Conservation (phyloP, 2,113 vertebrate genomes). For the Lophius piscatorius region DNA sequence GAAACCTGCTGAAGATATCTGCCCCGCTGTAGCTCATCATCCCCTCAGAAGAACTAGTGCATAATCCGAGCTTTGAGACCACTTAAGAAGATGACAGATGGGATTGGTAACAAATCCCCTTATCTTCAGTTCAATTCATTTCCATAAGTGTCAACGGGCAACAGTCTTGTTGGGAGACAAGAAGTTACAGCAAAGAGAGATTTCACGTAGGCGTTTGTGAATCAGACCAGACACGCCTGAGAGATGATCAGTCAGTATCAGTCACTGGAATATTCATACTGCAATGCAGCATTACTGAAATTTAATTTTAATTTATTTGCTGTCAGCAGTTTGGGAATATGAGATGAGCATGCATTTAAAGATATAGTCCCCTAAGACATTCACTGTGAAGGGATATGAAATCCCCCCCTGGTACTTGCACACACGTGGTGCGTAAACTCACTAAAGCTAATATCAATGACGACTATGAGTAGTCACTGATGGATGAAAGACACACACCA, state of each 20-base stretch:
- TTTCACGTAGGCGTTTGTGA: conserved; percentile 35
- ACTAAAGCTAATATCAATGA: not conserved
- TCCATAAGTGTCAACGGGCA: conserved; percentile 68
- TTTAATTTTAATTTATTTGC: conserved; percentile 15
- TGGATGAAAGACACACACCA: conserved; percentile 20
- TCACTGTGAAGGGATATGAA: conserved; percentile 32
- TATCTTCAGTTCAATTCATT: conserved; percentile 68
- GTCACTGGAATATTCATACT: conserved; percentile 1
- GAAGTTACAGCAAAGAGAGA: conserved; percentile 18
- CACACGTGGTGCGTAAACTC: no score
- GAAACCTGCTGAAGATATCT: conserved; percentile 27
- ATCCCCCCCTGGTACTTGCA: conserved; percentile 13
- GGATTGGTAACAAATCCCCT: conserved; percentile 73
- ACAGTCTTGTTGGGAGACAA: conserved; percentile 23
- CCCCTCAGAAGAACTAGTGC: conserved; percentile 39
- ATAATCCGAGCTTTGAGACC: conserved; percentile 70
- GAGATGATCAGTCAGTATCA: not conserved
- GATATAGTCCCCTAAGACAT: conserved; percentile 45
- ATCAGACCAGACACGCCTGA: conserved; percentile 22
- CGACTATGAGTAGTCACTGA: conserved; percentile 3
- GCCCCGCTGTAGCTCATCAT: conserved; percentile 37
- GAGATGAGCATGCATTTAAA: conserved; percentile 17
- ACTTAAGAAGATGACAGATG: conserved; percentile 76
- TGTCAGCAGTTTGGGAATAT: conserved; percentile 38
- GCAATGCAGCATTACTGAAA: conserved; percentile 11